These are phyloP conservation scores for Pangasius larnaudii DNA, from an alignment of 2,797 vertebrate genomes.

Conservation along the genomic window DNA sequence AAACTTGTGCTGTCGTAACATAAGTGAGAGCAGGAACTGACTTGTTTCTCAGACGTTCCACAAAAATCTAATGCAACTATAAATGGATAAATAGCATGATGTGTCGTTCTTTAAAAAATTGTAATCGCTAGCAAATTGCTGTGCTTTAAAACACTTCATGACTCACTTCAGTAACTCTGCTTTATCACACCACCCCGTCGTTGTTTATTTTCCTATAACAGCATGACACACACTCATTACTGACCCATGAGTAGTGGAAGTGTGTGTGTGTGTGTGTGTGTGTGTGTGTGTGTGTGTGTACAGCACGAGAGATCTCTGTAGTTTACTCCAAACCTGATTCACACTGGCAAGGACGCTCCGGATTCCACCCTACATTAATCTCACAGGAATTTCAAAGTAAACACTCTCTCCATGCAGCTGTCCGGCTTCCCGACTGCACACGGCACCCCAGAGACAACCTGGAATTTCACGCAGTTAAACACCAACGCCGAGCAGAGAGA, in stretches of 20 bases:
- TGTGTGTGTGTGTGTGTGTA: not conserved
- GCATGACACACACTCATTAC: not conserved
- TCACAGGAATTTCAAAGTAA: slow-evolving; percentile 29
- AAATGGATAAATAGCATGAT: not conserved
- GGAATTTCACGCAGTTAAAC: slow-evolving; percentile 35
- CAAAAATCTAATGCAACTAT: not conserved
- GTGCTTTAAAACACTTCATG: not conserved
- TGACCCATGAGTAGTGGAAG: not conserved
- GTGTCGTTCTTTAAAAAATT: not conserved
- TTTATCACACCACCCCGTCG: not conserved
- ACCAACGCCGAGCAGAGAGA: not conserved
- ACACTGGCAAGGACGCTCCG: not conserved
- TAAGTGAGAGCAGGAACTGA: not conserved
- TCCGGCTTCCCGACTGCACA: slow-evolving; percentile 5
- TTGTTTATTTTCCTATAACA: not conserved
- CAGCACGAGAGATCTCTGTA: not conserved
- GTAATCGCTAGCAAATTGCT: not conserved
- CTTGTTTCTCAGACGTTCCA: not conserved
- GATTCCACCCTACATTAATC: slow-evolving; percentile 30
- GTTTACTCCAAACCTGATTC: not conserved
- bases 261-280: not conserved
- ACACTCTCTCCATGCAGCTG: slow-evolving; percentile 7
- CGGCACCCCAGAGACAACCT: slow-evolving; percentile 5
- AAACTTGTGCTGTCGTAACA: not conserved
- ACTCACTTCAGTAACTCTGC: not conserved